Evolutionary conservation across 2,113 vertebrate species (phyloP).

Genomic region (Cryptoleucopteryx plumbea): DNA sequence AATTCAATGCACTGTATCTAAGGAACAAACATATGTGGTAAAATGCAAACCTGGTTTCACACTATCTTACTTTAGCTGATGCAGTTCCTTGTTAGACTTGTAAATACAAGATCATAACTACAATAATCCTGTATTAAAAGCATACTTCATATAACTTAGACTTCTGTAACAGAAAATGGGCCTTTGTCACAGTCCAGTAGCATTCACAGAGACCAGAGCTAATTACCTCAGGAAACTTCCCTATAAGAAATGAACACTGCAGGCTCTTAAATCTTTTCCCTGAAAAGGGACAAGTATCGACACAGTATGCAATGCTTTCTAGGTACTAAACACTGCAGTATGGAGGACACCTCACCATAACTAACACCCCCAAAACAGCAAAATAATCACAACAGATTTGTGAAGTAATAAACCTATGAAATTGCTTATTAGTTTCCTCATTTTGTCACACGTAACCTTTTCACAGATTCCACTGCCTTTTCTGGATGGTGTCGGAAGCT

Average conservation of each 20-base stretch:
- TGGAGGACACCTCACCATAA: neutral
- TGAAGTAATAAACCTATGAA: neutral
- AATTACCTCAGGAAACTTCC: neutral
- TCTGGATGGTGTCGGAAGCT: neutral
- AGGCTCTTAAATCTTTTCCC: neutral
- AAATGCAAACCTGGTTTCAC: neutral
- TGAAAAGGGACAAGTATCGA: neutral
- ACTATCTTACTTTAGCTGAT: neutral
- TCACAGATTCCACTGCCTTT: neutral
- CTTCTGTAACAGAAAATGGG: neutral
- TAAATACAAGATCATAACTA: neutral
- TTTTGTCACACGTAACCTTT: neutral
- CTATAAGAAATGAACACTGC: neutral
- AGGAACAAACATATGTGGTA: neutral
- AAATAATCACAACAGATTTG: neutral
- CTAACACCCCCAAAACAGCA: neutral
- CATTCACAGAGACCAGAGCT: neutral
- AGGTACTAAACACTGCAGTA: neutral
- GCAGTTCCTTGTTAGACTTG: neutral
- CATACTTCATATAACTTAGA: neutral
- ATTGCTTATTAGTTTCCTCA: neutral
- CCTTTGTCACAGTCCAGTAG: neutral
- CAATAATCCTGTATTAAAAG: neutral
- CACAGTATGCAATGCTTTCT: neutral
- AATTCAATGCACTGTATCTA: neutral